Percentiles rank a stretch among this genome's conserved stretches.
Evolutionary conservation across 2,113 vertebrate genomes (phyloP).

Genomic region (Dromaius novaehollandiae): DNA sequence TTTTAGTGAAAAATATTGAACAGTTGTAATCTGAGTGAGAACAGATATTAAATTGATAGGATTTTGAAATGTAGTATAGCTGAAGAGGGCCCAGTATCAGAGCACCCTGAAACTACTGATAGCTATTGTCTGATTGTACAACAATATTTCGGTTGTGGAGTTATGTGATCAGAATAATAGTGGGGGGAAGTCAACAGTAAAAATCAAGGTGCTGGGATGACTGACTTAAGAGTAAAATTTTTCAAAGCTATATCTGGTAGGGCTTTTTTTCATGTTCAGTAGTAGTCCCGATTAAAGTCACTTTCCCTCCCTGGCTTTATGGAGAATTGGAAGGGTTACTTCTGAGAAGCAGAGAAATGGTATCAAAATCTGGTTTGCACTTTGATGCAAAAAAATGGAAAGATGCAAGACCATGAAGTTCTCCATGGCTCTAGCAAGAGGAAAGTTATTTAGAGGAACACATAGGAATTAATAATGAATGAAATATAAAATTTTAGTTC

Average conservation of each 20-base stretch:
- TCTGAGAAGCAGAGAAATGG: neutral
- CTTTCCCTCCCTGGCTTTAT: neutral
- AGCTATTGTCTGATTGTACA: neutral
- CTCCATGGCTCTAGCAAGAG: neutral
- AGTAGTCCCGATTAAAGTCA: neutral
- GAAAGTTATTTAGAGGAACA: neutral
- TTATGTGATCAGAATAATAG: neutral
- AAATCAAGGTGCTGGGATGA: neutral
- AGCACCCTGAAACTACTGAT: neutral
- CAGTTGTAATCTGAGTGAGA: neutral
- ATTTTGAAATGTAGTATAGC: neutral
- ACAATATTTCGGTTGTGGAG: neutral
- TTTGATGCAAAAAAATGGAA: neutral
- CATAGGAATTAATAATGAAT: neutral
- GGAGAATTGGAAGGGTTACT: neutral
- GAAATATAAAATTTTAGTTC: neutral
- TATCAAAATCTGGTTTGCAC: neutral
- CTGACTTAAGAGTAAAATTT: neutral
- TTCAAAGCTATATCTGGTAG: neutral
- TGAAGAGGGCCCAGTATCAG: neutral
- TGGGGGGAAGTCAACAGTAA: neutral
- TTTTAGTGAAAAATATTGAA: neutral
- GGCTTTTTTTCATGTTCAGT: neutral
- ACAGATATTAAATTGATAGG: neutral
- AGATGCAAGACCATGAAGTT: neutral